Evolutionary conservation across 2,888 invertebrate genomes (phyloP).

Genomic region (Pterobdella sp.): DNA sequence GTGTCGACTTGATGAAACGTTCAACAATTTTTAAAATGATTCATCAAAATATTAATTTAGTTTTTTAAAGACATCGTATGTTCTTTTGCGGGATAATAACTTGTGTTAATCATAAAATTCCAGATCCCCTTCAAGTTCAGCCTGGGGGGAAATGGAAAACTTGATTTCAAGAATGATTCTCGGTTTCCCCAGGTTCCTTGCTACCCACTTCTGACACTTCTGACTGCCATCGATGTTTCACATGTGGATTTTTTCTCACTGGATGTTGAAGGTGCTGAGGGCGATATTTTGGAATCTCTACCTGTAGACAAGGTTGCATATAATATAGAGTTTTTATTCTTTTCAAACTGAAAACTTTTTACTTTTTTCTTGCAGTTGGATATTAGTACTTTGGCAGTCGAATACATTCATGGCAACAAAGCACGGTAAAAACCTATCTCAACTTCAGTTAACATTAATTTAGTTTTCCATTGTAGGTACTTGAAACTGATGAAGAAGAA

Average conservation of each 20-base stretch:
- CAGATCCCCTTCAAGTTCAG: no score
- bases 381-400: conserved; percentile 28
- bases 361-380: background rate
- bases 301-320: conserved; percentile 56
- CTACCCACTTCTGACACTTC: conserved; percentile 72
- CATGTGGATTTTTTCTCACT: conserved; percentile 65
- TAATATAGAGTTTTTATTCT: conserved; percentile 42
- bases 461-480: background rate
- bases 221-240: conserved; percentile 67
- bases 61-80: no score
- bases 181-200: conserved; percentile 63
- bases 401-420: conserved; percentile 23
- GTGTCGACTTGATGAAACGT: no score
- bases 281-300: conserved; percentile 57
- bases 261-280: conserved; percentile 56
- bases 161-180: no score
- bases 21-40: no score
- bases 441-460: no score
- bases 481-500: conserved; percentile 13
- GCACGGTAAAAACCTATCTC: background rate
- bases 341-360: no score
- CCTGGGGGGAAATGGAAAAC: no score
- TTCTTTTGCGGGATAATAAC: no score
- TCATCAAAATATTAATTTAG: no score
- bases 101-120: no score